Conservation (phyloP, 2,113 vertebrate genomes). For the Tricholaema leucomelas region DNA sequence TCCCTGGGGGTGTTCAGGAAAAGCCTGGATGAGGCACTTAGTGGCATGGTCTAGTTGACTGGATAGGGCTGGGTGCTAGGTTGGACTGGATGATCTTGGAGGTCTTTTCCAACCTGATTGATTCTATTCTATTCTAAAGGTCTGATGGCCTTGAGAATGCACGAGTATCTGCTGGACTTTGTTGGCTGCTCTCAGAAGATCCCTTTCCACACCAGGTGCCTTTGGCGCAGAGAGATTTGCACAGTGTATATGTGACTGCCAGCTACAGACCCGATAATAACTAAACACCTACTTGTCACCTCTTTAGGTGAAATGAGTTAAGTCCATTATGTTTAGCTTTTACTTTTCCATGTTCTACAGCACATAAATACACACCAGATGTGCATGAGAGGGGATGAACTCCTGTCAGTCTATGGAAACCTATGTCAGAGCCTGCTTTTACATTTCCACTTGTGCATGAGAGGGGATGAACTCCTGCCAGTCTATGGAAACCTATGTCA, state of each 20-base stretch:
- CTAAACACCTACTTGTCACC: slow-evolving; percentile 58
- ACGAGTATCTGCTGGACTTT: neutral
- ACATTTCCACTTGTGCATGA: no score
- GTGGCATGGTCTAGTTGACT: no score
- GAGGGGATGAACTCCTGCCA: no score
- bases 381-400: neutral
- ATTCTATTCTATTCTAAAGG: no score
- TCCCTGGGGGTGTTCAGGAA: no score
- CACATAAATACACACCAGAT: slow-evolving; percentile 36
- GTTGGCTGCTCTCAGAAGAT: neutral
- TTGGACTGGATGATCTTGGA: no score
- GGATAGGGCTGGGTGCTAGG: no score
- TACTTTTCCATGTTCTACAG: neutral
- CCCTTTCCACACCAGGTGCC: neutral
- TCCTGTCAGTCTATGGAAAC: neutral
- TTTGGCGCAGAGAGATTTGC: neutral
- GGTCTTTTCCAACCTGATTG: no score
- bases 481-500: no score
- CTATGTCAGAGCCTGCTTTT: neutral
- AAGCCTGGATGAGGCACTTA: no score
- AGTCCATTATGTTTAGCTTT: neutral
- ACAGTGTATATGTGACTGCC: neutral
- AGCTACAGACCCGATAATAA: slow-evolving; percentile 24
- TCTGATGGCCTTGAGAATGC: neutral
- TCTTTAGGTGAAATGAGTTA: slow-evolving; percentile 19